These are phyloP conservation scores for Platorchestia sp. DNA, from an alignment of 1,140 invertebrate species.

Conservation along the genomic window DNA sequence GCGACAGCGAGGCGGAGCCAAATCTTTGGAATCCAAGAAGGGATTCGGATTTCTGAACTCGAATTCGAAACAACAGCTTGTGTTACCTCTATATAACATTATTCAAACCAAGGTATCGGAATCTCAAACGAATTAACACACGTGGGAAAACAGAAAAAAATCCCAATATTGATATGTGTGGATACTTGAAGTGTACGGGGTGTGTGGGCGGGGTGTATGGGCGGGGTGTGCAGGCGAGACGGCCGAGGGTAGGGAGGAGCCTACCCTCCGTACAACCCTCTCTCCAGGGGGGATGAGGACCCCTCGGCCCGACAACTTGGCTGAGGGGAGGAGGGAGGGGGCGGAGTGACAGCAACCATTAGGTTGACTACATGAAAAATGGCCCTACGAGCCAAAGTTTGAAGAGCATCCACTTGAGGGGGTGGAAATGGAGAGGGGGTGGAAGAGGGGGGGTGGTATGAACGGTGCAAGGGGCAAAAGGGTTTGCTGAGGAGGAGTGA, in stretches of 20 bases:
- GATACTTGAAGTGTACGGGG: background rate
- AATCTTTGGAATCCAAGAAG: background rate
- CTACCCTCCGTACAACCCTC: background rate
- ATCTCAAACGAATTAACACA: background rate
- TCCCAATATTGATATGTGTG: background rate
- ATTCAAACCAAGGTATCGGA: background rate
- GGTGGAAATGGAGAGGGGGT: background rate
- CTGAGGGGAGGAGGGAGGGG: background rate
- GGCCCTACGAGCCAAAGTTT: background rate
- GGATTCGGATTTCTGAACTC: background rate
- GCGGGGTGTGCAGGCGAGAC: background rate
- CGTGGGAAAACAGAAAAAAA: background rate
- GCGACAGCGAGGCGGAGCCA: background rate
- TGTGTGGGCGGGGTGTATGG: background rate
- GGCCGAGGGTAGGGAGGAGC: background rate
- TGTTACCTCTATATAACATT: background rate
- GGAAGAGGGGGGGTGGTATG: too few relatives aligned
- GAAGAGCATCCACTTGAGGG: background rate
- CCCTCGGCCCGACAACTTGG: background rate
- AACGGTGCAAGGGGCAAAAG: too few relatives aligned
- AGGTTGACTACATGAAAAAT: slow-evolving; percentile 26
- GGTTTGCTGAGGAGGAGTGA: too few relatives aligned
- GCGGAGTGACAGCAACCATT: background rate
- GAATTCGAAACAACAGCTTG: background rate
- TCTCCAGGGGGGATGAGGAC: background rate